Base-by-base conservation (phyloP, 2,888 invertebrate species). In the Lithophane leautieri region DNA sequence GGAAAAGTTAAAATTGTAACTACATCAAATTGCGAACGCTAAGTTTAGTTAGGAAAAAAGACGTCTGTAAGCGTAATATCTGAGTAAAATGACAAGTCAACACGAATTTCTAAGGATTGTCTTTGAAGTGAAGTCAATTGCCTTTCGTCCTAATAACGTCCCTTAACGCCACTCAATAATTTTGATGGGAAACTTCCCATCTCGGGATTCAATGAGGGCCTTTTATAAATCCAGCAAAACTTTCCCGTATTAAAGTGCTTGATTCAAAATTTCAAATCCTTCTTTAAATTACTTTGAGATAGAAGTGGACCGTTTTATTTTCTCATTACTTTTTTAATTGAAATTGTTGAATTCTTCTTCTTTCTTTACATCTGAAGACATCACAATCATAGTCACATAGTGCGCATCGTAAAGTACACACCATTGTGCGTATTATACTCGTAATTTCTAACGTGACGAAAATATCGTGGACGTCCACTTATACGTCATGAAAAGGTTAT, bases 201-300 rank as follows among this genome's bases (percentile, higher is more conserved):
- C 74, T 73, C 67, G 52, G 44, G 58, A 78, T 79, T 82, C 44
- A 83, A 73, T 69, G 50, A 79, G 61, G 34, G 63, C 63, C 72
- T 72, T 82, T 84, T 76, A 71, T 76, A 70, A 68, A 78, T 74
- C 72, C 74, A 58, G 69, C 70, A 66, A 76, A 87, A 84, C 65
- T 83, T 83, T 73, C 60, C 42, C 52, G 52, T 54, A 77, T 73
- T 67, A 62, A 68, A 79, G 34, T 71, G 54, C 47, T 83, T 56
- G 16, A 75, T 73, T 84, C 68, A 52, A 83, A 62, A 78, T 81
- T 70, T 58, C 42, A 34, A 82, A 78, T 70, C 70, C 69, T 74
- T 58, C 62, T 74, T 76, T 70, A 47, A 70, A 80, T 65, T 65
- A 71, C 73, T 86, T 82, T 82, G n/a, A 40, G 69, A 54, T 63